Evolutionary conservation across 2,797 vertebrate species (phyloP), one percentile per base, ranked within the genome.

Genomic region (Sus cebifrons): DNA sequence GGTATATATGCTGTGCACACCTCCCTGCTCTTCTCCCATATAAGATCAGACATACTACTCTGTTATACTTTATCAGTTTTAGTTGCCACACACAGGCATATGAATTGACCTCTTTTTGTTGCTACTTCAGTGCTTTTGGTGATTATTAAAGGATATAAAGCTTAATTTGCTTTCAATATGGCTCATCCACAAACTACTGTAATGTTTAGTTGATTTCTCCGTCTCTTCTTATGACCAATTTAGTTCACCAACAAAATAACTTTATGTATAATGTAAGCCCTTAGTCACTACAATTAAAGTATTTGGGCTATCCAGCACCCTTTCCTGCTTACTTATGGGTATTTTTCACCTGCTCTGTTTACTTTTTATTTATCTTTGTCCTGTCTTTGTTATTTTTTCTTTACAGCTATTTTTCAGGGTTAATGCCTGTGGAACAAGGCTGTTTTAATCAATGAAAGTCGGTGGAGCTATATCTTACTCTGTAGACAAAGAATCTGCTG

Each of bases 101-200:
- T 83, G 71, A 95, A 68, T 8, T 68, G 67, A 96, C 65, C 20
- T 56, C 29, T 92, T 49, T 64, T 27, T 92, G 36, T 93, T 88
- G 21, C 12, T 70, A 20, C 27, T 29, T 92, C n/a, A 85, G 85
- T 82, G 23, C 18, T 44, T 88, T 78, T 18, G 23, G 13, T 67
- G 32, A 70, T 92, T 93, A 58, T 62, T 97, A 62, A 86, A 87
- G 16, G 8, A 88, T n/a, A 12, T 65, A 88, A 68, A 21, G 27
- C 52, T 94, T 78, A 93, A 29, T 90, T 95, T 83, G 14, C 62
- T 86, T 40, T 91, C 52, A 1, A 1, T 85, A 0, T 81, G 13
- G 15, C 29, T 95, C 83, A 40, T 86, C 12, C 13, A 32, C 1
- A 49, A 1, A 78, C 49, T 6, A 8, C 17, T 85, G 5, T 73